These are phyloP conservation scores for Spinus olivaceus DNA, from an alignment of 2,797 vertebrate species.

Conservation along the genomic window DNA sequence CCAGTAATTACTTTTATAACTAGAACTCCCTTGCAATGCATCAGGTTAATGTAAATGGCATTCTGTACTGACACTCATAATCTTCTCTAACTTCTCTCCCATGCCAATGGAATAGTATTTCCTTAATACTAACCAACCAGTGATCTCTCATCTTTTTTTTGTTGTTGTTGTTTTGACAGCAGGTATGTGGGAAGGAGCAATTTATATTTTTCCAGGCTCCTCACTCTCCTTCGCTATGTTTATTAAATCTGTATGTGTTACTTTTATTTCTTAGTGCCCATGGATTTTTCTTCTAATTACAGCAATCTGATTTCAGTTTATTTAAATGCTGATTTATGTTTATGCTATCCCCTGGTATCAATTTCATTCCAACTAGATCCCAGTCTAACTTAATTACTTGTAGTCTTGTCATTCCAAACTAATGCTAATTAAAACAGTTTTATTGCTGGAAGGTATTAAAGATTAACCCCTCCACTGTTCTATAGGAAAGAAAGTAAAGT, in stretches of 20 bases:
- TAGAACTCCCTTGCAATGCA: conserved; percentile 65
- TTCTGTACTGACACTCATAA: conserved; percentile 59
- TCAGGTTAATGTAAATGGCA: conserved; percentile 73
- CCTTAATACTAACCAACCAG: conserved; percentile 38
- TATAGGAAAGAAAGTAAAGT: neutral
- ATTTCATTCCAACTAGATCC: conserved; percentile 73
- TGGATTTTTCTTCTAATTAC: conserved; percentile 69
- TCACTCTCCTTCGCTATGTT: neutral
- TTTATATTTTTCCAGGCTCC: neutral
- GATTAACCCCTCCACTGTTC: conserved; percentile 52
- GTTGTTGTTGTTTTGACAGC: neutral
- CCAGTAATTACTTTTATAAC: conserved; percentile 77
- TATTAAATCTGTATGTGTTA: conserved; percentile 58
- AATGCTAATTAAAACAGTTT: conserved; percentile 68
- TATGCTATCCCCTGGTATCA: conserved; percentile 68
- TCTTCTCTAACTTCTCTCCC: conserved; percentile 49
- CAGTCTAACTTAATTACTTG: conserved; percentile 70
- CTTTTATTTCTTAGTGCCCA: conserved; percentile 53
- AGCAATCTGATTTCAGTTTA: conserved; percentile 71
- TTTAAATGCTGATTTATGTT: conserved; percentile 72
- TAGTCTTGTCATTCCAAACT: conserved; percentile 65
- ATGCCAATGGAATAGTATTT: conserved; percentile 34
- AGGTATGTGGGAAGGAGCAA: neutral
- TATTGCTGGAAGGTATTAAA: conserved; percentile 65
- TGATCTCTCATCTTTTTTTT: neutral